These are phyloP conservation scores for Butorides virescens DNA, from an alignment of 2,113 vertebrate species.

Conservation along the genomic window DNA sequence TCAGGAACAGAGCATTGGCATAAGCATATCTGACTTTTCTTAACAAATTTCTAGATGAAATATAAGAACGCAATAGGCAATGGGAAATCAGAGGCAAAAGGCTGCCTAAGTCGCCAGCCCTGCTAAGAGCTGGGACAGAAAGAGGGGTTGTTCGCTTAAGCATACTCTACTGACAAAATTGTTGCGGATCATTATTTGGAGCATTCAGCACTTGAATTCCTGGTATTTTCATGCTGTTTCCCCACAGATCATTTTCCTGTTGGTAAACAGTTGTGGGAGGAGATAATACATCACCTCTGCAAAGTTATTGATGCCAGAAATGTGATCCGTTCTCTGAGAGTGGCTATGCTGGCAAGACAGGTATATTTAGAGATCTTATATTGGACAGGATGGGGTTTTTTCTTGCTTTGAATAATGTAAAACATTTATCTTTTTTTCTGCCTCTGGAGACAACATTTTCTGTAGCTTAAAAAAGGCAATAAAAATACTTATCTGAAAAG, in stretches of 20 bases:
- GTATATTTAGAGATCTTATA: neutral
- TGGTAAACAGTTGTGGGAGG: neutral
- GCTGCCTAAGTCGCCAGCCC: neutral
- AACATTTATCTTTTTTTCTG: neutral
- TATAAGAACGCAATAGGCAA: neutral
- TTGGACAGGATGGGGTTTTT: neutral
- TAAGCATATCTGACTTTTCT: neutral
- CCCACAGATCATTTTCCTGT: neutral
- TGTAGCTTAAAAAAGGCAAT: conserved; percentile 1
- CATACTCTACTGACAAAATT: neutral
- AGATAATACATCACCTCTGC: neutral
- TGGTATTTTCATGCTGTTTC: neutral
- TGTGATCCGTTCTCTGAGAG: neutral
- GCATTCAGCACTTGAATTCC: neutral
- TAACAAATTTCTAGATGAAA: neutral
- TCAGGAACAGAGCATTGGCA: neutral
- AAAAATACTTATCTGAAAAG: conserved; percentile 8
- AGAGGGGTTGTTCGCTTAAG: neutral
- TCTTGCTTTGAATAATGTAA: conserved; percentile 14
- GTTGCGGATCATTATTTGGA: neutral
- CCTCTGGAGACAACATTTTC: neutral
- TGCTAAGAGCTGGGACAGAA: neutral
- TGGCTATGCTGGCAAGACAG: neutral
- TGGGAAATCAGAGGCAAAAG: neutral
- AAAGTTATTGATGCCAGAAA: neutral